phyloP scores from a whole-genome alignment of 2,113 vertebrate genomes.

The Turnix velox region DNA sequence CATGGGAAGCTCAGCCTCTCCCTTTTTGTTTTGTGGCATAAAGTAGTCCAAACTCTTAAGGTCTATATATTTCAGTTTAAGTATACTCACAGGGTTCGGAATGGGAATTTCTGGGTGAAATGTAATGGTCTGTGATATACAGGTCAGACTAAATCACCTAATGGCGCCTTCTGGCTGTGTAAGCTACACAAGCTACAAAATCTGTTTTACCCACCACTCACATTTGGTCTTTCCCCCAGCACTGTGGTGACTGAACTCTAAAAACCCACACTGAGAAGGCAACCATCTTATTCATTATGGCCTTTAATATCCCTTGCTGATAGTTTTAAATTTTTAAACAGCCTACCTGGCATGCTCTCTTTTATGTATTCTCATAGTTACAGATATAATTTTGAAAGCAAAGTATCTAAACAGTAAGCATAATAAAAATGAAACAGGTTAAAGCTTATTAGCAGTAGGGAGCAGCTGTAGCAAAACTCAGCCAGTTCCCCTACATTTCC shows the following conservation, averaged over 20 bases:
- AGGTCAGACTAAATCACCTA: slow-evolving; percentile 45
- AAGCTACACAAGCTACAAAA: slow-evolving; percentile 18
- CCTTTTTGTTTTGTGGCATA: neutral
- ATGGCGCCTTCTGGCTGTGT: slow-evolving; percentile 45
- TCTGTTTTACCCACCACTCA: neutral
- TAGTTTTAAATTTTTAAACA: slow-evolving; percentile 76
- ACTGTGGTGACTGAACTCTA: slow-evolving; percentile 30
- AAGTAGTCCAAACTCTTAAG: neutral
- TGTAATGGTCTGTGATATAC: slow-evolving; percentile 44
- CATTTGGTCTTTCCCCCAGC: neutral
- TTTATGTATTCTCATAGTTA: slow-evolving; percentile 71
- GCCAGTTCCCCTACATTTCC: slow-evolving; percentile 93
- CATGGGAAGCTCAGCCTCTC: neutral
- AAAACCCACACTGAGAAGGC: slow-evolving; percentile 44
- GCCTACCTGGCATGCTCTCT: slow-evolving; percentile 52
- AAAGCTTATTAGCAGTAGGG: slow-evolving; percentile 88
- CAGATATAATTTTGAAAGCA: slow-evolving; percentile 80
- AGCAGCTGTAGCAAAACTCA: slow-evolving; percentile 88
- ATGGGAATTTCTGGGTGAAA: slow-evolving; percentile 12
- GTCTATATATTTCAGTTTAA: neutral
- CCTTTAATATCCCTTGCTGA: slow-evolving; percentile 70
- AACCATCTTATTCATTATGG: slow-evolving; percentile 61
- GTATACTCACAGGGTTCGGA: slow-evolving; percentile 1
- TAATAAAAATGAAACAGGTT: slow-evolving; percentile 91
- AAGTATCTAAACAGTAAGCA: slow-evolving; percentile 91